Base-by-base conservation (phyloP, 2,888 invertebrate species). In the Neoscelio sp. region DNA sequence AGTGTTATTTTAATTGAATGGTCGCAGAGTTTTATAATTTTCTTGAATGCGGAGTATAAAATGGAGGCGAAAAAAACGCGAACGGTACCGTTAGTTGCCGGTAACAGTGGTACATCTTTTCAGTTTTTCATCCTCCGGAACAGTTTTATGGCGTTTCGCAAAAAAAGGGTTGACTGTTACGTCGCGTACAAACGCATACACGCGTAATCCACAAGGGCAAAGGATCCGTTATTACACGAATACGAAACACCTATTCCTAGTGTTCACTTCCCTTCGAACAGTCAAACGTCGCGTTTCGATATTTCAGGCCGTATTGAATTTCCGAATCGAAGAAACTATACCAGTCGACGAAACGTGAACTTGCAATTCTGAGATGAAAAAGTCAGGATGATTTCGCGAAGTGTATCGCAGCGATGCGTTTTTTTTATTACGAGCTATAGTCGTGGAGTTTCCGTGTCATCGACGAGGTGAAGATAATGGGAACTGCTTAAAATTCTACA, bases 171-270 rank as follows among this genome's bases (percentile, higher is more conserved):
- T 83, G 80, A 78, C 73, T 60, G 56, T 65, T 77, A 52, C 64
- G 35, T 58, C 38, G 78, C 48, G 38, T 56, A 74, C 74, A 46
- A 58, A 68, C 12, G 35, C 76, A 65, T 52, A 50, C 38, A 44
- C 78, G 42, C 60, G 44, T 44, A 42, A 64, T 52, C 44, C 28
- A 75, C 48, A 74, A 80, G 76, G 74, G 80, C 81, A 77, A 82
- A 80, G 84, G 79, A 70, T 80, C 86, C 85, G 85, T 87, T 85
- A 87, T 85, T 85, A 81, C 75, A 79, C 83, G 77, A 86, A 85
- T 85, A 83, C 83, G 82, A 85, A 87, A 85, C 85, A 84, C 85
- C 84, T 78, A 82, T 82, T 80, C 80, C 73, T 82, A 68, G 68
- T 68, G 82, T 82, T 86, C 86, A 85, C 80, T 85, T 82, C 81